Percentiles rank a stretch among this genome's conserved stretches.
Conservation (phyloP, 2,113 vertebrate genomes). For the Bungarus multicinctus region DNA sequence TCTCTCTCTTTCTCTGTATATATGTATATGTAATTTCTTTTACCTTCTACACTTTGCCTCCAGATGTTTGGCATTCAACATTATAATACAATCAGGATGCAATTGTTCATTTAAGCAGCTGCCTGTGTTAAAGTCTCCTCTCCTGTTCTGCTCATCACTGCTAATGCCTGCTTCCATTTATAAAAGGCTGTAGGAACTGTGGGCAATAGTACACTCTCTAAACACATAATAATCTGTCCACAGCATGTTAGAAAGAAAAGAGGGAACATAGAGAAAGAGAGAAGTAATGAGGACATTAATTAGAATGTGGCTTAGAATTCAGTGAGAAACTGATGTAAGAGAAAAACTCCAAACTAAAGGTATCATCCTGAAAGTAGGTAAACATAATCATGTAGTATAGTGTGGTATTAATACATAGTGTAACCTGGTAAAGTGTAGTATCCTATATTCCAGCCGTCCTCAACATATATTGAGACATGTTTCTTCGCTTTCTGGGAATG, state of each 20-base stretch:
- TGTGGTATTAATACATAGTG: background rate
- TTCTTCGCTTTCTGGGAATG: background rate
- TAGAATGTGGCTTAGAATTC: background rate
- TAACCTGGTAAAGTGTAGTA: background rate
- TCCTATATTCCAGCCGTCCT: background rate
- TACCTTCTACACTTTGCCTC: background rate
- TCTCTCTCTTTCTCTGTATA: background rate
- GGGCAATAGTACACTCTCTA: background rate
- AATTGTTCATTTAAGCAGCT: background rate
- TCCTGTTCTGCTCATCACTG: background rate
- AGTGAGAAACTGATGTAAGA: background rate
- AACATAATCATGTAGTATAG: background rate
- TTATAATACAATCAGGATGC: background rate
- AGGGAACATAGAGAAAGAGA: background rate
- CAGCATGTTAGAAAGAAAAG: background rate
- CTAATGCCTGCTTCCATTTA: background rate
- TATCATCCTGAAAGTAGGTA: background rate
- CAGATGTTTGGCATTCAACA: background rate
- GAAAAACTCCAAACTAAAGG: constrained; percentile 4
- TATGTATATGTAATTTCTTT: background rate
- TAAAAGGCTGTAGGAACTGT: background rate
- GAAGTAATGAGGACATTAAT: background rate
- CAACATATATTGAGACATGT: background rate
- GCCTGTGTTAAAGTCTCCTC: background rate
- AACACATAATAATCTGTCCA: background rate